These are phyloP conservation scores for Ameiurus melas DNA, from an alignment of 2,113 vertebrate species.

Conservation along the genomic window DNA sequence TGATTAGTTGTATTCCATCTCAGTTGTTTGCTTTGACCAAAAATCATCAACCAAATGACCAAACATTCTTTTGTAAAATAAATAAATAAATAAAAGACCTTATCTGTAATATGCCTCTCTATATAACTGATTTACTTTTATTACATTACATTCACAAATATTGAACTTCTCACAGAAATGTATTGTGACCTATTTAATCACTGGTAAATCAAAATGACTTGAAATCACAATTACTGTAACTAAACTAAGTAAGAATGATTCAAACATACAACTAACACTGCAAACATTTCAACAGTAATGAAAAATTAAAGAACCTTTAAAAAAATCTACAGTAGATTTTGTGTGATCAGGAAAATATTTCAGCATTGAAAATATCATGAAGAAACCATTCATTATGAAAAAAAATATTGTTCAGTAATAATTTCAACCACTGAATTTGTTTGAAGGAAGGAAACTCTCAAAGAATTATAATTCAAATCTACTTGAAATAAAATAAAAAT, in stretches of 20 bases:
- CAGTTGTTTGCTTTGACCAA: not conserved
- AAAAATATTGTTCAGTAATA: too few species aligned
- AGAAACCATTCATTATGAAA: too few species aligned
- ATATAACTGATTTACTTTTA: not conserved
- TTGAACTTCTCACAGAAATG: not conserved
- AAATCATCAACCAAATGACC: not conserved
- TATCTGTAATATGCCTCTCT: not conserved
- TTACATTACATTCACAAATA: not conserved
- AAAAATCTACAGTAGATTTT: too few species aligned
- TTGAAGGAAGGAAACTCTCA: not conserved
- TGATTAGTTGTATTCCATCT: not conserved
- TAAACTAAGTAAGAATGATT: too few species aligned
- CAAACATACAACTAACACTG: too few species aligned
- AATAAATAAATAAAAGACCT: not conserved
- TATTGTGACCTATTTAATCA: not conserved
- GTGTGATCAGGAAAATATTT: too few species aligned
- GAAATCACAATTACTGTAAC: too few species aligned
- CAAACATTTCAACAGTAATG: too few species aligned
- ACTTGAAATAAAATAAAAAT: not conserved
- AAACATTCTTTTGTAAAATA: not conserved
- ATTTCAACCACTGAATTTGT: not conserved
- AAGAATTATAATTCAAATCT: not conserved
- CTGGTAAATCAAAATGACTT: too few species aligned
- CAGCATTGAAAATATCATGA: too few species aligned
- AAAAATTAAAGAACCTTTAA: too few species aligned